Evolutionary conservation across 2,888 invertebrate genomes (phyloP), one percentile per base, ranked within the genome.

Genomic region (Monochamus alternatus): DNA sequence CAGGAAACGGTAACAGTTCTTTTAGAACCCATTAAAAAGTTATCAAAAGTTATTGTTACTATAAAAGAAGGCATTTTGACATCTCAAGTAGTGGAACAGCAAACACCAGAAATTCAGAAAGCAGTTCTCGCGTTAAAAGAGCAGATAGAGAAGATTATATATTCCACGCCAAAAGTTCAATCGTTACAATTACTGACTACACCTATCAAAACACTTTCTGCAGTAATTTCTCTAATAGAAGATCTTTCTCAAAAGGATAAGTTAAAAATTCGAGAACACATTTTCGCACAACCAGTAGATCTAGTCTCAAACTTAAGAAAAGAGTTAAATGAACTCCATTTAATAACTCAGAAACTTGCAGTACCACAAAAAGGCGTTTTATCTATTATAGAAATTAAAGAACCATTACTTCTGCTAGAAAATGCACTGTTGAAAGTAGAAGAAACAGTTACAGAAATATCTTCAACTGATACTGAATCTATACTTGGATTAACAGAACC

Each of bases 81-180:
- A 67, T 73, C 80, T 22, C 69, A 82, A 73, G 60, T 80, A 43
- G 12, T 73, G 8, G 78, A 81, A 43, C 58, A 74, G 47, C 75
- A 78, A 75, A 79, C 78, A 69, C 69, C 80, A 9, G 76, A 81
- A 76, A 14, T 81, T 22, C 76, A 77, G 31, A 73, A 78, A 51
- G 79, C 80, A 0, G 9, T 81, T 31, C 14, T 47, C 43, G 63
- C 59, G 14, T 30, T 84, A 12, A 78, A 78, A 66, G 68, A 70
- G 31, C 62, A 73, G 55, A 67, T 82, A 51, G 66, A 77, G 55
- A 60, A 72, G 3, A 67, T 82, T 60, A 59, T 74, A 44, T 69
- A 75, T 51, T 51, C 58, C 12, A 65, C 70, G n/a, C 51, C 74
- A 5, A 65, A 73, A 64, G 64, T 73, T 44, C 69, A 77, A 75